Base-by-base conservation (phyloP, 1,140 invertebrate species). In the Lepidurus arcticus region DNA sequence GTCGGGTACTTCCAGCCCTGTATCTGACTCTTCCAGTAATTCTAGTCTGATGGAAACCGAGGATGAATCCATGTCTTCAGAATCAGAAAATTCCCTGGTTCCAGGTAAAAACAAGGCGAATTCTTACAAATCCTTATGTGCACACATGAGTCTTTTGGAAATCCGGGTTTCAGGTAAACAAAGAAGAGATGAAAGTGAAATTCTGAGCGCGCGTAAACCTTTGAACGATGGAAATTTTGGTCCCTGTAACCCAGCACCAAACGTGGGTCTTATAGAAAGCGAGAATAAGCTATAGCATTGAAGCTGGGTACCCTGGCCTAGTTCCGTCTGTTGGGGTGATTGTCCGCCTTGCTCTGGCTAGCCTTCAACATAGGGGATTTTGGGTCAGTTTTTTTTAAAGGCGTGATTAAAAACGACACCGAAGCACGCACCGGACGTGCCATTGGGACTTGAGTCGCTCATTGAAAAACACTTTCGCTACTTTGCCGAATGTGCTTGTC, bases 371-470 rank as follows among this genome's bases (percentile, higher is more conserved):
- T 65, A 65, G 21, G 53, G 53, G 21, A 65, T 65, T 65, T 65
- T 65, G 53, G 53, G 53, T 65, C 53, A 16, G 16, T n/a, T 65
- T 21, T 13, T 34, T 65, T 13, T 65, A 21, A 65, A 65, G 53
- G 53, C 9, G 53, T 21, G 13, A 65, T n/a, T 21, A 21, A 11
- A 65, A 65, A 65, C 53, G 53, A 65, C 53, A 65, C 53, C 53
- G 53, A 65, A 21, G 53, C 53, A 65, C 53, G 53, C 53, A 65
- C 53, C 53, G 53, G 53, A 65, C 53, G 13, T 65, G 53, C 53
- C 53, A 65, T 65, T 65, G 6, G 13, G 13, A 65, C 53, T 65
- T 65, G 53, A 21, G 4, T 65, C 53, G 21, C 53, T 65, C 13
- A 34, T 4, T 16, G 13, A 13, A 65, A 21, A 7, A 65, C 8